These are phyloP conservation scores for Hydraecia micacea DNA, from an alignment of 2,888 invertebrate genomes.

Conservation along the genomic window DNA sequence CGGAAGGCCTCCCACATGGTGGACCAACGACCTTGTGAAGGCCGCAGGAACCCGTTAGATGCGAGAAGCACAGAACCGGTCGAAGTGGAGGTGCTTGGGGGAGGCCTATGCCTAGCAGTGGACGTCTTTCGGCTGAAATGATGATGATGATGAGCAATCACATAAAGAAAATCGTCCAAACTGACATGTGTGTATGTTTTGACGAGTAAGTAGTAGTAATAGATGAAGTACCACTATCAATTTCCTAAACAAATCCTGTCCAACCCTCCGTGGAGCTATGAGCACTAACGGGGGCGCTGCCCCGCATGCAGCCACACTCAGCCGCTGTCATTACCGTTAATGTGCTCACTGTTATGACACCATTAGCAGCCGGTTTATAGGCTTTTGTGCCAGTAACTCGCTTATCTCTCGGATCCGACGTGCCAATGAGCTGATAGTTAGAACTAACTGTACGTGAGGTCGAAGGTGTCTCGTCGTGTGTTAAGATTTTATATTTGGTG, in stretches of 20 bases:
- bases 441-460: not conserved
- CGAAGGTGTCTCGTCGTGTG: not conserved
- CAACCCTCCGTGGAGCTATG: not conserved
- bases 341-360: constrained; percentile 58
- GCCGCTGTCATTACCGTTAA: constrained; percentile 52
- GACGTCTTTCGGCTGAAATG: no score
- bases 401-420: constrained; percentile 50
- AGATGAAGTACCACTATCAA: constrained; percentile 9
- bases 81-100: no score
- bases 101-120: no score
- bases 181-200: no score
- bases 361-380: constrained; percentile 51
- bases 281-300: constrained; percentile 31
- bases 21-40: no score
- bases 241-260: constrained; percentile 20
- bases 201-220: not conserved
- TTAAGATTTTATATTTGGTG: not conserved
- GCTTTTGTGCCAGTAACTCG: constrained; percentile 50
- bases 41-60: no score
- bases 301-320: constrained; percentile 32
- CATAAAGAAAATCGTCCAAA: not conserved
- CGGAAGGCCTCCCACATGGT: no score
- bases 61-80: no score
- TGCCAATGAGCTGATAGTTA: constrained; percentile 27
- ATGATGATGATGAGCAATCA: no score